phyloP scores from a whole-genome alignment of 2,888 invertebrate species.

The Agrochola lychnidis region DNA sequence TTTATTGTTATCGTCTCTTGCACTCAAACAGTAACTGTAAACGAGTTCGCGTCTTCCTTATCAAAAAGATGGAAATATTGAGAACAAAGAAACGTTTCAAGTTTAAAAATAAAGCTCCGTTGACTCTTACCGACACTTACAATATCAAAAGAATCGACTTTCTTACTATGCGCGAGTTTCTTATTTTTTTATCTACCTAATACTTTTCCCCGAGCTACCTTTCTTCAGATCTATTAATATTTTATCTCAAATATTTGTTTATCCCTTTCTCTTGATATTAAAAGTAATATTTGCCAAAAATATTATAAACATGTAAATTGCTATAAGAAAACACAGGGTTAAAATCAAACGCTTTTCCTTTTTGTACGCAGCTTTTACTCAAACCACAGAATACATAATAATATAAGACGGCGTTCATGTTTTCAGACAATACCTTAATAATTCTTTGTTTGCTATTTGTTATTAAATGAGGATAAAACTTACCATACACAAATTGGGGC shows the following conservation, averaged over 20 bases:
- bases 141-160: slow-evolving; percentile 72
- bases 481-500: neutral
- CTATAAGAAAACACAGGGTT: neutral
- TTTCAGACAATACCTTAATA: neutral
- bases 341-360: neutral
- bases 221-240: slow-evolving; percentile 20
- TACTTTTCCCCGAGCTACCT: slow-evolving; percentile 30
- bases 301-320: slow-evolving; percentile 8
- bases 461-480: neutral
- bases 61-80: slow-evolving; percentile 70
- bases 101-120: slow-evolving; percentile 71
- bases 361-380: neutral
- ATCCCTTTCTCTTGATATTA: slow-evolving; percentile 14
- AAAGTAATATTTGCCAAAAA: slow-evolving; percentile 5
- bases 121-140: slow-evolving; percentile 75
- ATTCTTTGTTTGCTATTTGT: neutral
- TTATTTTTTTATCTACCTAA: slow-evolving; percentile 17
- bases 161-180: slow-evolving; percentile 49
- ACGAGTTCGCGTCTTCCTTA: slow-evolving; percentile 59
- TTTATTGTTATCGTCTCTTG: slow-evolving; percentile 12
- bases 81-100: slow-evolving; percentile 76
- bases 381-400: too few relatives aligned
- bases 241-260: slow-evolving; percentile 13
- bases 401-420: neutral
- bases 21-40: slow-evolving; percentile 31